phyloP scores from a whole-genome alignment of 1,140 invertebrate species.

The Caenorhabditis brenneri region DNA sequence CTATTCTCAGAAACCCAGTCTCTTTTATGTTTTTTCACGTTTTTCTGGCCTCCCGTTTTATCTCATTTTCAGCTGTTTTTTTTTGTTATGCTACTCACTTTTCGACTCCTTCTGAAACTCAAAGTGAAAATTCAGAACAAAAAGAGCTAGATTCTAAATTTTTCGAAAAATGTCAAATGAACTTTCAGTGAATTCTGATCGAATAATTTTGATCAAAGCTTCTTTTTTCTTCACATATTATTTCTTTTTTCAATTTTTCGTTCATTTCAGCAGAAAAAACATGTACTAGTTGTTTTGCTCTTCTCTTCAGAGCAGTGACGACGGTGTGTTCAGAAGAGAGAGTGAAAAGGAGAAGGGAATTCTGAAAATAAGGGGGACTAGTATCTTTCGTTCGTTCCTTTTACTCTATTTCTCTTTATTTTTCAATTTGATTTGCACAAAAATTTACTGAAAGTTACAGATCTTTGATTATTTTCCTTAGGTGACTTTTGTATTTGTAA shows the following conservation, averaged over 20 bases:
- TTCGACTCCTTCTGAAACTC: not conserved
- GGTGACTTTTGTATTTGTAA: too few species aligned
- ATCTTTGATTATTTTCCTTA: too few species aligned
- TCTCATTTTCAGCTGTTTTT: not conserved
- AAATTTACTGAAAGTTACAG: too few species aligned
- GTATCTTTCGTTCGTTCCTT: not conserved
- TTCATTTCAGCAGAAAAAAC: not conserved
- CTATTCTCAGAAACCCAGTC: conserved; percentile 15
- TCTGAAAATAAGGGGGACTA: conserved; percentile 2
- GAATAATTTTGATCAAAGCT: too few species aligned
- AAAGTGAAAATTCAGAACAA: too few species aligned
- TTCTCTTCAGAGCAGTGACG: not conserved
- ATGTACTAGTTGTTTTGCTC: not conserved
- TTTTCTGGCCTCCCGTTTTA: not conserved
- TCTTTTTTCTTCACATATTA: not conserved
- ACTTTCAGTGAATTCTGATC: too few species aligned
- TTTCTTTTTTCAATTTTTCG: not conserved
- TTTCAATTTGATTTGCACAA: too few species aligned
- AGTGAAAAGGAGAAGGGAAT: too few species aligned
- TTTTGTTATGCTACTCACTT: not conserved
- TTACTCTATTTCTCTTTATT: not conserved
- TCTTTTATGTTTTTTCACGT: not conserved
- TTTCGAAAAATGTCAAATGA: too few species aligned
- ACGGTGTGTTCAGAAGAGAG: not conserved
- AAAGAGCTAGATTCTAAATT: too few species aligned